Percentiles rank a stretch among this genome's conserved stretches.
These are phyloP conservation scores for Eupelmus urozonus DNA, from an alignment of 2,888 invertebrate genomes.

Conservation along the genomic window DNA sequence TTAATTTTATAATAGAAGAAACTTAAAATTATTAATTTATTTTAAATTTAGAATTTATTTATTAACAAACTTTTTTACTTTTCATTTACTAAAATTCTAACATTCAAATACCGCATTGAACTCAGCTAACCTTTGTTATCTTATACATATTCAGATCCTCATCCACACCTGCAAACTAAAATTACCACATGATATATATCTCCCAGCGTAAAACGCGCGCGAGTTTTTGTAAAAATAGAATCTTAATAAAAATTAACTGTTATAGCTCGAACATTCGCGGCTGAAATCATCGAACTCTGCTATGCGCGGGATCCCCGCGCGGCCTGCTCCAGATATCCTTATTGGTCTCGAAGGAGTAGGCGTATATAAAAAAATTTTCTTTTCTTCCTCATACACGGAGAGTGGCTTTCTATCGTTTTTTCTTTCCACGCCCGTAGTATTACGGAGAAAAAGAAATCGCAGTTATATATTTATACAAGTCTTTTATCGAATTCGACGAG, in stretches of 20 bases:
- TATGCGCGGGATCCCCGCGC: not conserved
- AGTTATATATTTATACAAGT: not conserved
- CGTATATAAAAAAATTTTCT: not conserved
- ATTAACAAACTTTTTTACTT: not conserved
- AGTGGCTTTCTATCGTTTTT: not conserved
- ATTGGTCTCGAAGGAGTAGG: conserved; percentile 6
- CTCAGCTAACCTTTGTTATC: no score
- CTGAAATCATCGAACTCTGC: no score
- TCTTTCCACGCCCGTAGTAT: not conserved
- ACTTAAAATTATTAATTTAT: no score
- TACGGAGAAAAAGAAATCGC: not conserved
- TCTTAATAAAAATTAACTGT: not conserved
- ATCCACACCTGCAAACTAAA: no score
- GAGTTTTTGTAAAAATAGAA: not conserved
- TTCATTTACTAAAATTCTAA: no score
- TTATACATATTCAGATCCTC: no score
- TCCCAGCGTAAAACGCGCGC: no score
- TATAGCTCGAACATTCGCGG: not conserved
- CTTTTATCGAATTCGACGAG: not conserved
- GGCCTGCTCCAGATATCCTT: not conserved
- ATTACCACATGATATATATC: no score
- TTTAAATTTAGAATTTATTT: no score
- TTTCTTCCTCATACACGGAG: not conserved
- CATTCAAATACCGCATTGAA: no score
- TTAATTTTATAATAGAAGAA: no score